phyloP scores from a whole-genome alignment of 2,888 invertebrate species.

The Leptopilina myrica region DNA sequence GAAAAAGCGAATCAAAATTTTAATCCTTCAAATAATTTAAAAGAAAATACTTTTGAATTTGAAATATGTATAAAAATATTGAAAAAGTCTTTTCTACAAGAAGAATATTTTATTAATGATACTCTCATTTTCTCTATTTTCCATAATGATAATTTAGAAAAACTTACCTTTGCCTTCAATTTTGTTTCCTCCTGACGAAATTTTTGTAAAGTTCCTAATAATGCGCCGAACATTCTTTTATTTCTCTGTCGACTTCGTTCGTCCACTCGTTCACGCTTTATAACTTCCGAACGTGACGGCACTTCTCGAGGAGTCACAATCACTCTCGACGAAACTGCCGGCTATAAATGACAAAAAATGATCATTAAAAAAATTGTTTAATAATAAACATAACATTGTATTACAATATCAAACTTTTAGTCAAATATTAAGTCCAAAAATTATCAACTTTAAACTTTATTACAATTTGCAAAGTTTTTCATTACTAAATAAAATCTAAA shows the following conservation, averaged over 20 bases:
- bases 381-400: background rate
- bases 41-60: too few relatives aligned
- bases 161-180: constrained; percentile 86
- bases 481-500: too few relatives aligned
- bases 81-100: too few relatives aligned
- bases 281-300: constrained; percentile 89
- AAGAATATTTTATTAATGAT: too few relatives aligned
- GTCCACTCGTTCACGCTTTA: constrained; percentile 90
- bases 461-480: too few relatives aligned
- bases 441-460: too few relatives aligned
- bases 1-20: constrained; percentile 53
- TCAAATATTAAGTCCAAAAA: too few relatives aligned
- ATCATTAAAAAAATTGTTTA: constrained; percentile 40
- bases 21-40: constrained; percentile 12
- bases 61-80: too few relatives aligned
- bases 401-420: too few relatives aligned
- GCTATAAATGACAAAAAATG: constrained; percentile 69
- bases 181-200: constrained; percentile 96
- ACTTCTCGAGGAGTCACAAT: constrained; percentile 87
- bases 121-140: background rate
- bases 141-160: too few relatives aligned
- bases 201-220: constrained; percentile 95
- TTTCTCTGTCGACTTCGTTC: constrained; percentile 90
- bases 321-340: constrained; percentile 87
- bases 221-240: constrained; percentile 95